phyloP scores from a whole-genome alignment of 1,140 invertebrate genomes.

The Cyphomyrmex costatus region DNA sequence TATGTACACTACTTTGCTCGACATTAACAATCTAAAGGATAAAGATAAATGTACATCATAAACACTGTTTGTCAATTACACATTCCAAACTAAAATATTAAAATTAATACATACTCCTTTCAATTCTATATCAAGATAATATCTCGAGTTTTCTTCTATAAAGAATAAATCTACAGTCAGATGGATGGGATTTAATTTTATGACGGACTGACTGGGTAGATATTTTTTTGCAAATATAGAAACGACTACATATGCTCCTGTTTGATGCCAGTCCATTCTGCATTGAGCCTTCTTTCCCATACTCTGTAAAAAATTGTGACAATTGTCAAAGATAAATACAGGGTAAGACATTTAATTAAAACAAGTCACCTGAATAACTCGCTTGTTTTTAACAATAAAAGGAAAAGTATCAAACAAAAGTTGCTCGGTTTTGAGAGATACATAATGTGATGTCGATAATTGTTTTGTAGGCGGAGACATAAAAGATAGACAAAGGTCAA shows the following conservation, averaged over 20 bases:
- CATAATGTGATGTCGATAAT: too few relatives aligned
- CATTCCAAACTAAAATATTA: conserved; percentile 32
- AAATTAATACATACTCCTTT: conserved; percentile 90
- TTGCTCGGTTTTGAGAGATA: too few relatives aligned
- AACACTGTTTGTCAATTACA: not conserved
- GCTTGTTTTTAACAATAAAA: too few relatives aligned
- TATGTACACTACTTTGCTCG: conserved; percentile 90
- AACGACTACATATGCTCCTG: conserved; percentile 92
- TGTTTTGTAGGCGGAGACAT: too few relatives aligned
- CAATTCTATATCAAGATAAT: conserved; percentile 94
- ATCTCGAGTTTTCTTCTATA: conserved; percentile 92
- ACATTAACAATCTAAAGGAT: conserved; percentile 90
- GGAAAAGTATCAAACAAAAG: too few relatives aligned
- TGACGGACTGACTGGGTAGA: conserved; percentile 90
- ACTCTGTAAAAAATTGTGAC: conserved; percentile 71
- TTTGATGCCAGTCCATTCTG: conserved; percentile 98
- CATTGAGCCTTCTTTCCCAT: conserved; percentile 88
- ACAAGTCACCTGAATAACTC: too few relatives aligned
- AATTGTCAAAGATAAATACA: conserved; percentile 5
- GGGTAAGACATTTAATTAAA: too few relatives aligned
- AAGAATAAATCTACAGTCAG: conserved; percentile 93
- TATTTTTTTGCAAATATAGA: conserved; percentile 97
- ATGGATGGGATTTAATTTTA: conserved; percentile 95
- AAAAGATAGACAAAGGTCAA: too few relatives aligned
- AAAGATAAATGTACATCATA: conserved; percentile 37